Percentiles rank a stretch among this genome's conserved stretches.
Evolutionary conservation across 1,140 invertebrate species (phyloP).

Genomic region (Ostrea edulis): DNA sequence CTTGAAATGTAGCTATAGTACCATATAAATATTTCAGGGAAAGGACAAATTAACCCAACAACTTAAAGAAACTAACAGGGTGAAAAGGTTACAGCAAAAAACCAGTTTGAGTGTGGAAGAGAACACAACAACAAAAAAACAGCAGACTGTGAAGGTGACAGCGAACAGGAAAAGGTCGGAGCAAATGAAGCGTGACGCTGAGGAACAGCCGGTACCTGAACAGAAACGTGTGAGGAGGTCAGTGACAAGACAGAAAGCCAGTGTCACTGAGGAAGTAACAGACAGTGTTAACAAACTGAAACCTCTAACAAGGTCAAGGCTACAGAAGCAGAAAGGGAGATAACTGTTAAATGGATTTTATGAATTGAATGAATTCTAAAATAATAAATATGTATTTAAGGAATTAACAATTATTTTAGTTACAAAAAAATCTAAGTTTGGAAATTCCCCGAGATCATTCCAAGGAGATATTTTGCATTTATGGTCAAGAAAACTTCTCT

Average conservation of each 20-base stretch:
- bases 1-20: not conserved
- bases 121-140: not conserved
- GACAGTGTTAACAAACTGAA: conserved; percentile 32
- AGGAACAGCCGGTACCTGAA: not conserved
- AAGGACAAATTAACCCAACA: not conserved
- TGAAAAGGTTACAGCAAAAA: not conserved
- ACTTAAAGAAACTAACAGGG: not conserved
- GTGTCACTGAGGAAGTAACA: not conserved
- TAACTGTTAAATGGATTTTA: conserved; percentile 1
- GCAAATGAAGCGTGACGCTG: not conserved
- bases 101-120: not conserved
- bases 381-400: too few species aligned
- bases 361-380: too few species aligned
- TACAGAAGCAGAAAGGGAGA: conserved; percentile 8
- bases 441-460: too few species aligned
- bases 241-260: not conserved
- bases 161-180: not conserved
- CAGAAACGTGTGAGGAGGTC: not conserved
- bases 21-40: not conserved
- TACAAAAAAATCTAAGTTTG: too few species aligned
- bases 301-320: not conserved
- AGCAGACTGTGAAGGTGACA: not conserved
- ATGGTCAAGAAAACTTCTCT: too few species aligned
- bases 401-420: too few species aligned
- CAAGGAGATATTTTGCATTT: too few species aligned